Evolutionary conservation across 2,888 invertebrate genomes (phyloP).

Genomic region (Eupithecia subumbrata): DNA sequence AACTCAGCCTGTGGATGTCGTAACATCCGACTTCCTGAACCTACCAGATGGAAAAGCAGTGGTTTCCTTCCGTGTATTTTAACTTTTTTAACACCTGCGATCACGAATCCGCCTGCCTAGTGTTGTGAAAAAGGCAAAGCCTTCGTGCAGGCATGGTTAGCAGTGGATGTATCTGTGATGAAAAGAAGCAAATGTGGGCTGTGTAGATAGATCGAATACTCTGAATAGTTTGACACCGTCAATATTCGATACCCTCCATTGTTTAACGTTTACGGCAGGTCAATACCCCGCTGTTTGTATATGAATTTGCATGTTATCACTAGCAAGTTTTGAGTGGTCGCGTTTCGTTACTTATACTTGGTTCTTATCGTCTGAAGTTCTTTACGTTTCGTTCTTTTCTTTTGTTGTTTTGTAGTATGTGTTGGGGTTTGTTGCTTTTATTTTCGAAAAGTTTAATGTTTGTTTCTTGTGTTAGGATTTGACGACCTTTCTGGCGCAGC

Average conservation of each 20-base stretch:
- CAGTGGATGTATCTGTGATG: too few species aligned
- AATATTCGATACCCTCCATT: conserved; percentile 32
- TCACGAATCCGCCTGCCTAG: too few species aligned
- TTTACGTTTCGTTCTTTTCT: conserved; percentile 2
- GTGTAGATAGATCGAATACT: background rate
- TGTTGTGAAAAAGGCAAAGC: too few species aligned
- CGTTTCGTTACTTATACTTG: conserved; percentile 15
- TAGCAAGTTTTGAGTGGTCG: conserved; percentile 20
- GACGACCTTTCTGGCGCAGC: background rate
- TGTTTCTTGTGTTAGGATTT: background rate
- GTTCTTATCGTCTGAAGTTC: conserved; percentile 6
- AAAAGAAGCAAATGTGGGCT: background rate
- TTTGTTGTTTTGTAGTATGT: background rate
- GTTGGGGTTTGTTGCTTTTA: background rate
- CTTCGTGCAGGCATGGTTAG: too few species aligned
- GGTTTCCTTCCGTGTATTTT: too few species aligned
- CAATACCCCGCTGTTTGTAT: conserved; percentile 39
- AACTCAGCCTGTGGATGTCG: too few species aligned
- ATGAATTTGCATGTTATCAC: conserved; percentile 45
- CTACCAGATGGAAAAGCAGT: too few species aligned
- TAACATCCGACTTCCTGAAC: too few species aligned
- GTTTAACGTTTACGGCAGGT: conserved; percentile 35
- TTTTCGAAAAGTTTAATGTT: background rate
- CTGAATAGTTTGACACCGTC: conserved; percentile 7
- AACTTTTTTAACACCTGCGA: too few species aligned